These are phyloP conservation scores for Otocyon megalotis DNA, from an alignment of 2,113 vertebrate species.

Conservation along the genomic window DNA sequence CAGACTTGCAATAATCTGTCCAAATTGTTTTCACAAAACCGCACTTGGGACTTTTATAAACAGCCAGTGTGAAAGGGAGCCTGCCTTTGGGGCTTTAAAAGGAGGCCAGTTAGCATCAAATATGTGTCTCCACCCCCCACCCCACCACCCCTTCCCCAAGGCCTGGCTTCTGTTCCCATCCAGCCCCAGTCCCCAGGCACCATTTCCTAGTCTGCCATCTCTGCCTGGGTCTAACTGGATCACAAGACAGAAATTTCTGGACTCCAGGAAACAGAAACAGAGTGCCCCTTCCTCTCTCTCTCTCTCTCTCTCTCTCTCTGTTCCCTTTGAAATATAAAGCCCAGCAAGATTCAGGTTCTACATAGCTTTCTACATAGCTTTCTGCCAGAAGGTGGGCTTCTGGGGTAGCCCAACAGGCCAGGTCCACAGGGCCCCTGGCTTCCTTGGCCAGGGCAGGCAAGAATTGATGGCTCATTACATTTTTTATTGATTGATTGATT, in stretches of 20 bases:
- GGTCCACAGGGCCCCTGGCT: neutral
- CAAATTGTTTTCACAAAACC: neutral
- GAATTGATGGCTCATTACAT: neutral
- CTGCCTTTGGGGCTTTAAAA: neutral
- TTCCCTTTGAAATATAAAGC: neutral
- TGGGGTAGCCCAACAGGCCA: neutral
- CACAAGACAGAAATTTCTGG: neutral
- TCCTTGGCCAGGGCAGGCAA: neutral
- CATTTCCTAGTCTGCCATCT: neutral
- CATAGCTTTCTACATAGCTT: neutral
- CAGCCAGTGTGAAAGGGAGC: neutral
- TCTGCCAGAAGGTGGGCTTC: neutral
- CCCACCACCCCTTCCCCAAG: accelerated
- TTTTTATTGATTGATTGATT: too few relatives aligned
- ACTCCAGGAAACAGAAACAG: neutral
- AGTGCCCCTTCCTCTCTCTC: neutral
- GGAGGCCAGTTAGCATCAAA: neutral
- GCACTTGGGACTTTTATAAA: neutral
- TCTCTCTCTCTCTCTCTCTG: neutral
- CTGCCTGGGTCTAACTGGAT: neutral
- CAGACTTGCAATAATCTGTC: neutral
- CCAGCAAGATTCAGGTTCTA: neutral
- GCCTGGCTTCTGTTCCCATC: neutral
- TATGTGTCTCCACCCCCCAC: too few relatives aligned
- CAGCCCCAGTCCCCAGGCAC: neutral